phyloP scores from a whole-genome alignment of 2,113 vertebrate genomes.

The Equus przewalskii region DNA sequence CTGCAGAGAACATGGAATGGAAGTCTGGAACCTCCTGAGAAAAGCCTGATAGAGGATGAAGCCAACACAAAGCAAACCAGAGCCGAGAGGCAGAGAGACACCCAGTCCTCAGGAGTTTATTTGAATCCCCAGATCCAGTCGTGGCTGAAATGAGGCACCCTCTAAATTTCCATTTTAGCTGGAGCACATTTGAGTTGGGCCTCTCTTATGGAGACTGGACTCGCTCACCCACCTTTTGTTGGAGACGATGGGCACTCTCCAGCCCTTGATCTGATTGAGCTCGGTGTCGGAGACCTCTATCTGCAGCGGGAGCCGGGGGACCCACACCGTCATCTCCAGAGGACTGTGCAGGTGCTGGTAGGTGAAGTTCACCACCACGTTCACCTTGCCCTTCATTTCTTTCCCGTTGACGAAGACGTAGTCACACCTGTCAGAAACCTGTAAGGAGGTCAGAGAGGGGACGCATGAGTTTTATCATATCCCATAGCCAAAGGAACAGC shows the following conservation, averaged over 20 bases:
- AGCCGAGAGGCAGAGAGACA: not conserved
- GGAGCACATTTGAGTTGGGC: fast-evolving
- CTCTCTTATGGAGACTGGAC: fast-evolving
- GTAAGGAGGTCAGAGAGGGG: constrained; percentile 11
- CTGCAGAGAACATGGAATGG: not conserved
- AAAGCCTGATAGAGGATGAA: fast-evolving
- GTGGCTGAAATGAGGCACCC: fast-evolving
- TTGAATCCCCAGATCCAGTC: fast-evolving
- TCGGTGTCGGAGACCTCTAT: constrained; percentile 96
- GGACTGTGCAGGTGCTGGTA: constrained; percentile 95
- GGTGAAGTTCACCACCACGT: constrained; percentile 93
- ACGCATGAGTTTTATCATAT: not conserved
- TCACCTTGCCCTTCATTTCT: constrained; percentile 94
- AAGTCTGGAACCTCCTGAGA: not conserved
- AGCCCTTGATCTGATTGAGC: constrained; percentile 96
- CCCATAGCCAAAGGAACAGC: not conserved
- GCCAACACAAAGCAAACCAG: not conserved
- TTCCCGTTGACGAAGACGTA: constrained; percentile 97
- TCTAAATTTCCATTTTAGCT: not conserved
- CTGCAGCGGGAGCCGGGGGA: constrained; percentile 94
- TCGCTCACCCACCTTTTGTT: constrained; percentile 91
- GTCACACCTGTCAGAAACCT: constrained; percentile 97
- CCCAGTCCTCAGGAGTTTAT: fast-evolving
- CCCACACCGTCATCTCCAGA: constrained; percentile 95
- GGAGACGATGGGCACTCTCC: constrained; percentile 94